A percentile compares a stretch with the other conserved stretches of the same genome.
These are phyloP conservation scores for Mormyrops boulengeri DNA, from an alignment of 2,797 vertebrate genomes.

Conservation along the genomic window DNA sequence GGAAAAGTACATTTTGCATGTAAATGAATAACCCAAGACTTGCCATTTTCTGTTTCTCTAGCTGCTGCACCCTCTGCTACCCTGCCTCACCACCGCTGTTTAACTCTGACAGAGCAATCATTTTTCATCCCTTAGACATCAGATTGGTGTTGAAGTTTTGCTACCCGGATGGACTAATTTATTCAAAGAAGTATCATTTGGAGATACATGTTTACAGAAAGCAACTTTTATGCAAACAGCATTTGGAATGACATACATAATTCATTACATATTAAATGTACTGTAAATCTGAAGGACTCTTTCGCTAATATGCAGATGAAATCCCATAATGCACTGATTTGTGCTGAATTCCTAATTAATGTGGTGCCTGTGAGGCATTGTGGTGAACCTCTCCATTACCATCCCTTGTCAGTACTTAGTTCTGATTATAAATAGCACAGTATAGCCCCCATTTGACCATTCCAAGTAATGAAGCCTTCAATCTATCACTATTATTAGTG, in stretches of 20 bases:
- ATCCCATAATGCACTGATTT: neutral
- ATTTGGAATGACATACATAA: neutral
- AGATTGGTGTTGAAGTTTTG: neutral
- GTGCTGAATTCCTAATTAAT: neutral
- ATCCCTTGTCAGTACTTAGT: neutral
- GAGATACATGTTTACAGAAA: neutral
- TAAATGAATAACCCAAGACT: neutral
- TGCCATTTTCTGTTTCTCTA: neutral
- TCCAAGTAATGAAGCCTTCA: neutral
- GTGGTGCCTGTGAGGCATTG: neutral
- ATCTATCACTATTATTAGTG: neutral
- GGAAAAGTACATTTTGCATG: neutral
- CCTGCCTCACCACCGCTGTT: neutral
- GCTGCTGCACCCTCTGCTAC: neutral
- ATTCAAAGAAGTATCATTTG: neutral
- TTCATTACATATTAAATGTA: conserved; percentile 5
- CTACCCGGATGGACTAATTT: neutral
- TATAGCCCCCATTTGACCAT: neutral
- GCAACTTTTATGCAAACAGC: conserved; percentile 1
- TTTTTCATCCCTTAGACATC: neutral
- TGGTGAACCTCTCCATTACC: neutral
- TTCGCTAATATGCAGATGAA: neutral
- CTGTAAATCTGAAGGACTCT: neutral
- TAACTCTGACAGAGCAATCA: neutral
- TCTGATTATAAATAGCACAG: conserved; percentile 1